Conservation (phyloP, 2,113 vertebrate species). For the Pyxicephalus adspersus region DNA sequence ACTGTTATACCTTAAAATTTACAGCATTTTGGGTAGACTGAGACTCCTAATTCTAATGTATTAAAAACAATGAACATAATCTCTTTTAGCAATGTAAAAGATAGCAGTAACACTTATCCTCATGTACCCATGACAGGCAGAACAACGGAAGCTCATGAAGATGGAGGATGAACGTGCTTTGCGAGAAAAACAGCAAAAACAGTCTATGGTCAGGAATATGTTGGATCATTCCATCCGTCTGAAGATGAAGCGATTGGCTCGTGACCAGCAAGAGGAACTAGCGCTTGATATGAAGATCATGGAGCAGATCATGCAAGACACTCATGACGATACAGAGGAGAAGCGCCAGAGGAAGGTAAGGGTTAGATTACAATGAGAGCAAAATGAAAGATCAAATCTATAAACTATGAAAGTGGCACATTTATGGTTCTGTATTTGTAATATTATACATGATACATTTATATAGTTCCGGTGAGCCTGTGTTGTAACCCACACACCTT, state of each 20-base stretch:
- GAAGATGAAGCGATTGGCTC: constrained; percentile 71
- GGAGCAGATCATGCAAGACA: constrained; percentile 66
- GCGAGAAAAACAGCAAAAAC: constrained; percentile 63
- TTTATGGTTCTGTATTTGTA: too few species aligned
- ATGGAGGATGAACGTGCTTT: constrained; percentile 72
- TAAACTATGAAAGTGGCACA: too few species aligned
- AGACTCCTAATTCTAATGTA: too few species aligned
- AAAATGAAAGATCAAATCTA: too few species aligned
- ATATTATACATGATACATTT: too few species aligned
- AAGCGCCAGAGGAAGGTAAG: constrained; percentile 75
- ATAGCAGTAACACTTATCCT: neutral
- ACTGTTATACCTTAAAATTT: too few species aligned
- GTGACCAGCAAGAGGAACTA: constrained; percentile 75
- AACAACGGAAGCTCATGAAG: constrained; percentile 68
- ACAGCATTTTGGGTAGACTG: too few species aligned
- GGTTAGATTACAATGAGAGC: too few species aligned
- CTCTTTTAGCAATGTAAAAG: too few species aligned
- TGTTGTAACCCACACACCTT: too few species aligned
- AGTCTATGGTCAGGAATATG: constrained; percentile 62
- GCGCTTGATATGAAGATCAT: constrained; percentile 77
- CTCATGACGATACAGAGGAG: constrained; percentile 65
- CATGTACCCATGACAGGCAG: constrained; percentile 65
- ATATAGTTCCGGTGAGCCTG: too few species aligned
- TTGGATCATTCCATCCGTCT: constrained; percentile 71
- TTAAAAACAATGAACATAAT: too few species aligned